A percentile compares a stretch with the other conserved stretches of the same genome.
These are phyloP conservation scores for Pterocles gutturalis DNA, from an alignment of 2,113 vertebrate species.

Conservation along the genomic window DNA sequence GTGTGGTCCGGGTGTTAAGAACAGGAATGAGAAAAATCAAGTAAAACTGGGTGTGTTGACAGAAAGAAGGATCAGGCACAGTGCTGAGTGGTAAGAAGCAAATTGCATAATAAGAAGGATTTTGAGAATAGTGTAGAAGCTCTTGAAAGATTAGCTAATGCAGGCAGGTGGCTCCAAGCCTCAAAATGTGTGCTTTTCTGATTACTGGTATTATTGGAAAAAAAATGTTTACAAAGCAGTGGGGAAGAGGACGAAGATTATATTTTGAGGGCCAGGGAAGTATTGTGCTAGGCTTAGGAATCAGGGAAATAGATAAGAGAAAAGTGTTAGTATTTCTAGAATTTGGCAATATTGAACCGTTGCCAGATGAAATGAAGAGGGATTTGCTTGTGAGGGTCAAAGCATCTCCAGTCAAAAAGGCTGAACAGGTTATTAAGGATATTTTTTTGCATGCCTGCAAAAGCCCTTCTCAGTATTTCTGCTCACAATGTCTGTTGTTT, in stretches of 20 bases:
- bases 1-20: not conserved
- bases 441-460: not conserved
- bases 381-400: not conserved
- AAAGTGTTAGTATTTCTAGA: not conserved
- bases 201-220: not conserved
- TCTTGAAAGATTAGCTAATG: slow-evolving; percentile 7
- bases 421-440: not conserved
- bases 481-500: not conserved
- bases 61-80: not conserved
- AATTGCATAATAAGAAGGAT: not conserved
- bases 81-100: not conserved
- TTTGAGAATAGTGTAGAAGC: not conserved
- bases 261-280: not conserved
- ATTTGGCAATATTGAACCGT: not conserved
- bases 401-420: not conserved
- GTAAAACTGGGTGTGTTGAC: not conserved
- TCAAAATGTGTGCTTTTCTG: slow-evolving; percentile 49
- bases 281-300: not conserved
- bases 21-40: not conserved
- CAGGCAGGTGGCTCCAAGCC: slow-evolving; percentile 14
- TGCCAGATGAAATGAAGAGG: not conserved
- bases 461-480: not conserved
- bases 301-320: not conserved
- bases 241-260: not conserved
- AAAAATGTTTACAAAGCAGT: not conserved